These are phyloP conservation scores for Hippocampus comes DNA, from an alignment of 2,113 vertebrate genomes.

Conservation along the genomic window DNA sequence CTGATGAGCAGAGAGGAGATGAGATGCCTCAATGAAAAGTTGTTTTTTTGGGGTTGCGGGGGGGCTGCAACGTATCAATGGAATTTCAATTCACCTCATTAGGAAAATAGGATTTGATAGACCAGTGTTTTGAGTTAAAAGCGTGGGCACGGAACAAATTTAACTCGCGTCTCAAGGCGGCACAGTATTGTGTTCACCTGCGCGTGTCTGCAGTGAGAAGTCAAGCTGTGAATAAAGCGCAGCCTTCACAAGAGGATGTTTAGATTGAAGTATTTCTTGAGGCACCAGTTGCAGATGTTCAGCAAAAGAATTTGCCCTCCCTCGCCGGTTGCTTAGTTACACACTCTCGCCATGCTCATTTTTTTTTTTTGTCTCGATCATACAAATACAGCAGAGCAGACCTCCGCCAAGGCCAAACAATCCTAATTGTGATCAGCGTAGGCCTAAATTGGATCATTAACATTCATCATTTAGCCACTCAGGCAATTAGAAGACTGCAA, in stretches of 20 bases:
- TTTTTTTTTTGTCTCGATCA: background rate
- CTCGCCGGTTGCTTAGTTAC: background rate
- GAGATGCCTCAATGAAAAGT: too few species aligned
- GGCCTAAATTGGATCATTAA: background rate
- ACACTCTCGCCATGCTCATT: background rate
- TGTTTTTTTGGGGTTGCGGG: too few species aligned
- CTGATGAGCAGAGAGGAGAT: too few species aligned
- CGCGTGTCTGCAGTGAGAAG: constrained; percentile 14
- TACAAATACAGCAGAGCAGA: background rate
- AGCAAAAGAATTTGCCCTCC: constrained; percentile 10
- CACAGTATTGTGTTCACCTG: background rate
- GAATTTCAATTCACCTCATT: too few species aligned
- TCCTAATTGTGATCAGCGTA: background rate
- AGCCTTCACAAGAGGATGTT: constrained; percentile 37
- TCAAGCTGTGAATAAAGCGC: constrained; percentile 32
- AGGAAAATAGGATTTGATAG: too few species aligned
- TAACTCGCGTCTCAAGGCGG: too few species aligned
- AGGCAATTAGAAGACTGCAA: background rate
- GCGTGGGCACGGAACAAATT: too few species aligned
- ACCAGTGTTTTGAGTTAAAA: constrained; percentile 4
- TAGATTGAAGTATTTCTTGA: constrained; percentile 36
- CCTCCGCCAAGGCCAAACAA: constrained; percentile 4
- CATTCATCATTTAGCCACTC: background rate
- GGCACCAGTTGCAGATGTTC: constrained; percentile 26
- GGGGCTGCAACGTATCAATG: too few species aligned